Conservation (phyloP, 1,140 invertebrate genomes). For the Leptestheria dahalacensis region DNA sequence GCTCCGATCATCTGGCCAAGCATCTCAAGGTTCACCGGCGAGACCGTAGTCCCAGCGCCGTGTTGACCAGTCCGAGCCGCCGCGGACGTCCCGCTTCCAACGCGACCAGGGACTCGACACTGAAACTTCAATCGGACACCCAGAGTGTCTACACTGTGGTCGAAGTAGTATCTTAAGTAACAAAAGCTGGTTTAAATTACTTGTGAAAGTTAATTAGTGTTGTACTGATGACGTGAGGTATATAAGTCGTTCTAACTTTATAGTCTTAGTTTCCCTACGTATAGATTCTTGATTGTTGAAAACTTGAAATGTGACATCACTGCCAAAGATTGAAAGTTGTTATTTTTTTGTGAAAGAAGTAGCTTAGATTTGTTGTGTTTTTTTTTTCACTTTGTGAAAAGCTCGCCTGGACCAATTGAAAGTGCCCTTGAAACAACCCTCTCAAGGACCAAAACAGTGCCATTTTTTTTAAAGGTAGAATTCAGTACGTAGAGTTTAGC, state of each 20-base stretch:
- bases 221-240: no score
- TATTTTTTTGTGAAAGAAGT: neutral
- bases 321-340: neutral
- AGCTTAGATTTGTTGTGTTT: neutral
- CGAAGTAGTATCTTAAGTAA: neutral
- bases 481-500: neutral
- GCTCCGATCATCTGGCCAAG: constrained; percentile 79
- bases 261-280: no score
- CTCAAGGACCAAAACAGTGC: neutral
- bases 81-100: neutral
- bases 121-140: neutral
- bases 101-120: neutral
- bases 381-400: neutral
- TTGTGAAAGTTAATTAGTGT: no score
- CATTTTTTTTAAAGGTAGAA: neutral
- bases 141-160: neutral
- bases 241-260: no score
- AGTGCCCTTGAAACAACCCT: neutral
- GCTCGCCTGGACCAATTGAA: neutral
- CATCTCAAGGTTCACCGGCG: constrained; percentile 62
- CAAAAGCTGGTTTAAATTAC: constrained; percentile 1
- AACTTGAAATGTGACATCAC: neutral
- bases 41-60: constrained; percentile 9
- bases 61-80: neutral
- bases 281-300: no score